Conservation (phyloP, 2,888 invertebrate species). For the Loripinus fragilis region DNA sequence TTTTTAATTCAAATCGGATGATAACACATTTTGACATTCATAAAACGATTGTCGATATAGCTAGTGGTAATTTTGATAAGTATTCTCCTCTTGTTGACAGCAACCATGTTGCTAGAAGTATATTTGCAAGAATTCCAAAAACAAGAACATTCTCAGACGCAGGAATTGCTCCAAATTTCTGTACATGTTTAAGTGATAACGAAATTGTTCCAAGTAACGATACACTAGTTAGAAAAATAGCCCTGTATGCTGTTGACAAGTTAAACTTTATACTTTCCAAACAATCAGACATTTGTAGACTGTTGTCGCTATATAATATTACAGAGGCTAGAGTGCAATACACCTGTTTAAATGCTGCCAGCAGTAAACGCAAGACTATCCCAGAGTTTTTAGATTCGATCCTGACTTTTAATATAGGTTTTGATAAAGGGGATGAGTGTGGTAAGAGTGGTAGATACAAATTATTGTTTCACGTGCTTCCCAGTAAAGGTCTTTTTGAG, state of each 20-base stretch:
- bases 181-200: slow-evolving; percentile 90
- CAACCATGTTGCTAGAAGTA: too few species aligned
- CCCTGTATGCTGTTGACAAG: slow-evolving; percentile 86
- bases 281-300: slow-evolving; percentile 65
- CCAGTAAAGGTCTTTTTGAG: too few species aligned
- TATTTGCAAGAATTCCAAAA: too few species aligned
- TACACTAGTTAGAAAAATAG: slow-evolving; percentile 85
- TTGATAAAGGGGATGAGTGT: neutral
- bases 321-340: slow-evolving; percentile 34
- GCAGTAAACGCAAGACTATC: neutral
- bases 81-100: neutral
- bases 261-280: slow-evolving; percentile 87
- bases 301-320: slow-evolving; percentile 48
- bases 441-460: neutral
- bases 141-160: slow-evolving; percentile 91
- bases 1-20: slow-evolving; percentile 87
- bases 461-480: too few species aligned
- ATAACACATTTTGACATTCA: slow-evolving; percentile 93
- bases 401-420: neutral
- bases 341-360: neutral
- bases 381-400: neutral
- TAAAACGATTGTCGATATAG: slow-evolving; percentile 89
- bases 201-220: slow-evolving; percentile 86
- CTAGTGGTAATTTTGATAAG: too few species aligned
- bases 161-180: too few species aligned